Base-by-base conservation (phyloP, 2,797 vertebrate species). In the Harpagifer antarcticus region DNA sequence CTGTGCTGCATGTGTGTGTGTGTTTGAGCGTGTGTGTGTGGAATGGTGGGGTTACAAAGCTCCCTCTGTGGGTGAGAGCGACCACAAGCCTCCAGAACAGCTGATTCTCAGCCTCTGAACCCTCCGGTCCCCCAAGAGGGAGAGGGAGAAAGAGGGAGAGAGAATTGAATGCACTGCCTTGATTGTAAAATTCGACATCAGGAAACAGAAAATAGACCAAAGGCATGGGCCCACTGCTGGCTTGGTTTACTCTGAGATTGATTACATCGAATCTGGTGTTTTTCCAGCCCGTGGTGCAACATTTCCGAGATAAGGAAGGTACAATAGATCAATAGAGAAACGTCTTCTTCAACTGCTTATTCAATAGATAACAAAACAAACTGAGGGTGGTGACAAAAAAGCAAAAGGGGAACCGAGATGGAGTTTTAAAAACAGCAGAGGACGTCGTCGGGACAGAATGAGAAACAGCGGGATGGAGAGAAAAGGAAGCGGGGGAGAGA, bases 31-130 rank as follows among this genome's bases (percentile, higher is more conserved):
- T 3, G 67, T 58, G 65, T 73, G 83, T 68, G 82, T 55, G 73
- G 42, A 70, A 31, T 27, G 37, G 64, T 37, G 71, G 80, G 76
- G 66, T 87, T 87, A 93, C 91, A 93, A 93, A 88, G 89, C 89
- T 87, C 82, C 78, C 79, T 92, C 86, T 92, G 91, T 93, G 88
- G 87, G 72, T 77, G 81, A 83, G 81, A 84, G 48, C 20, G 62
- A 84, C 87, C 87, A 84, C 90, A 92, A 81, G 88, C 89, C 83
- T 85, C 64, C 80, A 82, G 85, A 91, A 90, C 89, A 92, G 91
- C 90, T 93, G 91, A 93, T 91, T 80, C 84, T 92, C 89, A 89
- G 87, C 87, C 79, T 85, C 74, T 80, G 76, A 90, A 82, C 84
- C 83, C 82, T 75, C 60, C 5, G 40, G 79, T 83, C 78, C 84